Evolutionary conservation across 2,888 invertebrate genomes (phyloP), one percentile per base, ranked within the genome.

Genomic region (Eupithecia exiguata): DNA sequence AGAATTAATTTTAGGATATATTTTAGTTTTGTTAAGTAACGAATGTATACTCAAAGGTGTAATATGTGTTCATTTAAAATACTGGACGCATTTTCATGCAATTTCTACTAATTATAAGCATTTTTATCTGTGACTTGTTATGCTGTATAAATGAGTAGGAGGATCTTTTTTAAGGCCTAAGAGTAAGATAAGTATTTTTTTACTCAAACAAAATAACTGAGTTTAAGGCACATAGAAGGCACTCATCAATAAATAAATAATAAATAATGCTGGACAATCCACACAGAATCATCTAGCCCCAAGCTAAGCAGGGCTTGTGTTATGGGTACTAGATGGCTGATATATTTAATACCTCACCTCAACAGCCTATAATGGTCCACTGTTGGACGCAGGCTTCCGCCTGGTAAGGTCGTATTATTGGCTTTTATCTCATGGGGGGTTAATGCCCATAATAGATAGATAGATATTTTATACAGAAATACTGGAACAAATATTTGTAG

Each of bases 51-150:
- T 53, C 53, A 12, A 14, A 53, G 21, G 21, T 53, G 10, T 53
- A 53, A 53, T 7, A 58, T 58, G 62, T 62, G 62, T 62, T 62
- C 62, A 62, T 58, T 5, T 62, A 35, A 65, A n/a, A 65, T 38
- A 40, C 40, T 65, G 65, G 14, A 38, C 40, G 65, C 40, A 40
- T 65, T 62, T 62, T 62, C 16, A 62, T 62, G 35, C 62, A 35
- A 62, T 62, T 38, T 58, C 25, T 58, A 58, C 58, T 58, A 21
- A 18, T 5, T 61, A 35, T 9, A 18, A 62, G 62, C 35, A 62
- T 66, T 38, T 43, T 53, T 40, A 18, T 30, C 30, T 46, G 43
- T 43, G 25, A 67, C 67, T 30, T 67, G 43, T 40, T 30, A 30
- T 46, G 16, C 43, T 40, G 30, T 67, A 40, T 16, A 43, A 43